phyloP scores from a whole-genome alignment of 2,113 vertebrate genomes.

The Lepus europaeus region DNA sequence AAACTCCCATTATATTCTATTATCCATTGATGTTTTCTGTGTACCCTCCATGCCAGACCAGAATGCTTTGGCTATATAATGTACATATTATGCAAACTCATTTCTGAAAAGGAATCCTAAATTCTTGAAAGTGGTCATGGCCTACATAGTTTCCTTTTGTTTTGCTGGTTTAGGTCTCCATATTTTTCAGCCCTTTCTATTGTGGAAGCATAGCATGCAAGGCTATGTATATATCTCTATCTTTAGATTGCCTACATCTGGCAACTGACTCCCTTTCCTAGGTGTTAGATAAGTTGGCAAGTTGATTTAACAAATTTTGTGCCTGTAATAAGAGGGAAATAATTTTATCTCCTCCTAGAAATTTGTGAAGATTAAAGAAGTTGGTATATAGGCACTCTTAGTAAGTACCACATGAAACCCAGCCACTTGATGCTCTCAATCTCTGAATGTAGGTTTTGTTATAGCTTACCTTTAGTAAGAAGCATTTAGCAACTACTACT shows the following conservation, averaged over 20 bases:
- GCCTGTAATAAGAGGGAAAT: neutral
- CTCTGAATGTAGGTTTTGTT: neutral
- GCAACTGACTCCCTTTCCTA: neutral
- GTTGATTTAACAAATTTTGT: neutral
- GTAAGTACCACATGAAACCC: neutral
- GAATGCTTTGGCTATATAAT: neutral
- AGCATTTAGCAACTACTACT: neutral
- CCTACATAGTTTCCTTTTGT: neutral
- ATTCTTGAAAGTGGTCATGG: neutral
- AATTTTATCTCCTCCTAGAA: neutral
- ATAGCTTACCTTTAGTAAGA: neutral
- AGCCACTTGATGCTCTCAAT: neutral
- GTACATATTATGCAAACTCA: neutral
- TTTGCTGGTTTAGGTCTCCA: neutral
- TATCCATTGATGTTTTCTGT: neutral
- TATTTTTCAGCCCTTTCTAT: neutral
- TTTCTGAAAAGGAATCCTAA: neutral
- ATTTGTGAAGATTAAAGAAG: neutral
- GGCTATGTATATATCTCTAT: neutral
- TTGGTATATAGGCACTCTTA: neutral
- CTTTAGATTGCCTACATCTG: neutral
- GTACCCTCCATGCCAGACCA: neutral
- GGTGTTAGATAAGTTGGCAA: neutral
- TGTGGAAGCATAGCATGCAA: neutral
- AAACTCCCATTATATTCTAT: neutral